phyloP scores from a whole-genome alignment of 2,797 vertebrate genomes.

The Danio choprae region DNA sequence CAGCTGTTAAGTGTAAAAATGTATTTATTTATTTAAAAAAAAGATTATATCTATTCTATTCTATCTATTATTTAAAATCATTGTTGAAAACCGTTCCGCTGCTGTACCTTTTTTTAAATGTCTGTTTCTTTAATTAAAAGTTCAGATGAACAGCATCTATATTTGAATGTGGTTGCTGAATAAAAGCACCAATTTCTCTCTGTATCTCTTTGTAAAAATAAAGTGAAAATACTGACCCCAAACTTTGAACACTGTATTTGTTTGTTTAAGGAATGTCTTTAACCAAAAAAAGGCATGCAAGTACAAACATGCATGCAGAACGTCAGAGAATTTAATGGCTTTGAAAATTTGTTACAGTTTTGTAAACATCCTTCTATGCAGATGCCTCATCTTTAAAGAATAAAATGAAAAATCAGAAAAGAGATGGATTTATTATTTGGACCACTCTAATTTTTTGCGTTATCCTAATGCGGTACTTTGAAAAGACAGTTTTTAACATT shows the following conservation, averaged over 20 bases:
- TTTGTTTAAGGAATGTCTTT: not conserved
- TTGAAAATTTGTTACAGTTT: not conserved
- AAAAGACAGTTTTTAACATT: not conserved
- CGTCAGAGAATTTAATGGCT: not conserved
- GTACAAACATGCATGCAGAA: not conserved
- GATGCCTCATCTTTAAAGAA: not conserved
- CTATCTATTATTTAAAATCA: too few species aligned
- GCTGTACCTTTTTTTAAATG: too few species aligned
- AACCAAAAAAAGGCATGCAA: not conserved
- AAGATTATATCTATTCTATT: too few species aligned
- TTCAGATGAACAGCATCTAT: too few species aligned
- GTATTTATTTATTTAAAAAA: too few species aligned
- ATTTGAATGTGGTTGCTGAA: not conserved
- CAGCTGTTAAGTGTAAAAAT: too few species aligned
- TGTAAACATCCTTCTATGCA: not conserved
- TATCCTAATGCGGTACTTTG: not conserved
- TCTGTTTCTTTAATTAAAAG: too few species aligned
- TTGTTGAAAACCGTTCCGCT: too few species aligned
- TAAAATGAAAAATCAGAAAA: not conserved
- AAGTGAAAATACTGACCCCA: not conserved
- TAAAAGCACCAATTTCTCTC: not conserved
- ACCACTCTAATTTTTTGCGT: not conserved
- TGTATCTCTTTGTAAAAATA: not conserved
- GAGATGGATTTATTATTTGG: too few species aligned
- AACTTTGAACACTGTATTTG: not conserved